These are phyloP conservation scores for Encarsia formosa DNA, from an alignment of 2,888 invertebrate species.

Conservation along the genomic window DNA sequence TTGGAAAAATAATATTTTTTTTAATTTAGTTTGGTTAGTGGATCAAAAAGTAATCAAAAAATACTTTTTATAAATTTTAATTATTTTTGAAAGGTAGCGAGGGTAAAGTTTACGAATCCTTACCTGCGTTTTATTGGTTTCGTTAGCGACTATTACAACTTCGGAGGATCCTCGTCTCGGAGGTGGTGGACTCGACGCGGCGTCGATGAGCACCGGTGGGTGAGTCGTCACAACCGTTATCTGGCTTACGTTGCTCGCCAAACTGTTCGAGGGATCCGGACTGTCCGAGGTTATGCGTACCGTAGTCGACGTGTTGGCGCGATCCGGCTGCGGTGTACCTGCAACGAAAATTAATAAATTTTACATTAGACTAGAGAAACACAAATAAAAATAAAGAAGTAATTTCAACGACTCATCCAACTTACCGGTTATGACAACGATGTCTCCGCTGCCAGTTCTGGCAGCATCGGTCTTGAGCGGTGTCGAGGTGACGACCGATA, in stretches of 20 bases:
- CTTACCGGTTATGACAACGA: constrained; percentile 48
- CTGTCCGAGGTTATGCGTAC: constrained; percentile 56
- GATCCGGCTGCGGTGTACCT: constrained; percentile 43
- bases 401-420: not conserved
- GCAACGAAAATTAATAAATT: constrained; percentile 4
- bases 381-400: not conserved
- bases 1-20: constrained; percentile 8
- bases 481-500: constrained; percentile 48
- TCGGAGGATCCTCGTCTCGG: constrained; percentile 65
- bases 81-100: too few species aligned
- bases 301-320: constrained; percentile 52
- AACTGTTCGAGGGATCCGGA: constrained; percentile 66
- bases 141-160: constrained; percentile 78
- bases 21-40: not conserved
- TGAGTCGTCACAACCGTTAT: constrained; percentile 83
- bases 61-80: too few species aligned
- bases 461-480: constrained; percentile 42
- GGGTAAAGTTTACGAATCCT: too few species aligned
- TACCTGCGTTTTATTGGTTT: constrained; percentile 64
- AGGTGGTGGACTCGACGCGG: constrained; percentile 66
- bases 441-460: constrained; percentile 41
- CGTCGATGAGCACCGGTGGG: constrained; percentile 72
- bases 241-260: constrained; percentile 70
- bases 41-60: not conserved
- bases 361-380: not conserved